A percentile compares a stretch with the other conserved stretches of the same genome.
Conservation (phyloP, 2,797 vertebrate species). For the Chelmon rostratus region DNA sequence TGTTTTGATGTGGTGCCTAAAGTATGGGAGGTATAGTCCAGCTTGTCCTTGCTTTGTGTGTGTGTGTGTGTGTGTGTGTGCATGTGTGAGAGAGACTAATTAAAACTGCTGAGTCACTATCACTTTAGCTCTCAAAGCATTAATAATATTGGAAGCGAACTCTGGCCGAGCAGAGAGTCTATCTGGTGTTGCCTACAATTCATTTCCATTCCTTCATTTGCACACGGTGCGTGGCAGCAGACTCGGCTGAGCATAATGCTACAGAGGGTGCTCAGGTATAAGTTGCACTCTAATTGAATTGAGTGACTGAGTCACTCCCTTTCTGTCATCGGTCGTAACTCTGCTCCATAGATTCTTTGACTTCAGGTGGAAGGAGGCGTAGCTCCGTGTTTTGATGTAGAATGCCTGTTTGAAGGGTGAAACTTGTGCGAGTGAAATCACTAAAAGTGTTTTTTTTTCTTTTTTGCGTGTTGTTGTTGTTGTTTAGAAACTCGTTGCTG, state of each 20-base stretch:
- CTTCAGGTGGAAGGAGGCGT: not conserved
- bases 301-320: slow-evolving; percentile 12
- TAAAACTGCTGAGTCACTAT: slow-evolving; percentile 53
- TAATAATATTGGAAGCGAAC: slow-evolving; percentile 36
- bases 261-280: slow-evolving; percentile 27
- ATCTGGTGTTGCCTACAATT: slow-evolving; percentile 1
- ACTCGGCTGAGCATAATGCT: slow-evolving; percentile 19
- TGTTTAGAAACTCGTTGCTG: not conserved
- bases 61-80: slow-evolving; percentile 15
- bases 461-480: not conserved
- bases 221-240: not conserved
- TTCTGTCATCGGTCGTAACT: slow-evolving; percentile 5
- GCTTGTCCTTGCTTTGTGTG: not conserved
- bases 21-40: not conserved
- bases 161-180: not conserved
- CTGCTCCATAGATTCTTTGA: not conserved
- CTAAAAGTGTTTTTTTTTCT: not conserved
- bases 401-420: not conserved
- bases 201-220: slow-evolving; percentile 19
- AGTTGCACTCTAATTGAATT: slow-evolving; percentile 23
- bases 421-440: slow-evolving; percentile 8
- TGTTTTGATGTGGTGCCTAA: not conserved
- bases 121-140: slow-evolving; percentile 42
- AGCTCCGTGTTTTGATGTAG: not conserved
- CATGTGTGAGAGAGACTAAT: slow-evolving; percentile 34